Evolutionary conservation across 2,888 invertebrate genomes (phyloP).

Genomic region (Temnothorax ravouxi): DNA sequence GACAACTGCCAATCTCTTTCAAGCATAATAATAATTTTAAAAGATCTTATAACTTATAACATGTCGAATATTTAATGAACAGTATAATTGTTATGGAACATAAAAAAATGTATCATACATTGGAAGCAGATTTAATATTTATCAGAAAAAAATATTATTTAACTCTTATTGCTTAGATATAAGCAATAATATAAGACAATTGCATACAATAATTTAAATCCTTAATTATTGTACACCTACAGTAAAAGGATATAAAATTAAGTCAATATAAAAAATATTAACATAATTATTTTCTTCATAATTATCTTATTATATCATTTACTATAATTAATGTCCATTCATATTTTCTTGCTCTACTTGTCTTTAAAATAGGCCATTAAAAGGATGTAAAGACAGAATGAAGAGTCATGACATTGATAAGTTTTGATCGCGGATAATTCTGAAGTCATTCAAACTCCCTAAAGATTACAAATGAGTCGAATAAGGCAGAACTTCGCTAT

Average conservation of each 20-base stretch:
- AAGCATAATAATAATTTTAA: neutral
- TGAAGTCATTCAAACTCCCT: constrained; percentile 42
- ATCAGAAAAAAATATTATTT: neutral
- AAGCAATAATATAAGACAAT: neutral
- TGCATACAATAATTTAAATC: neutral
- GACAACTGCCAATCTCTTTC: neutral
- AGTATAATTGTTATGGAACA: neutral
- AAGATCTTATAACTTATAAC: neutral
- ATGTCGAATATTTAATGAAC: neutral
- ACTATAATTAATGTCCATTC: neutral
- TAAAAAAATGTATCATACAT: neutral
- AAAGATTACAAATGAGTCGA: constrained; percentile 43
- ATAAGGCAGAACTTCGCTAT: constrained; percentile 58
- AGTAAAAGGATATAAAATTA: neutral
- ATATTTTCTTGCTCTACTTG: neutral
- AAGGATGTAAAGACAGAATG: neutral
- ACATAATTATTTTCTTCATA: neutral
- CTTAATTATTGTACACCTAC: neutral
- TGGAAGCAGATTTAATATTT: neutral
- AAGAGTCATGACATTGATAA: constrained; percentile 40
- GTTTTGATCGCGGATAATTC: constrained; percentile 40
- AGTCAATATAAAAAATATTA: neutral
- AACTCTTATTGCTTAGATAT: neutral
- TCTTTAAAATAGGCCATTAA: neutral
- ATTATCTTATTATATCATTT: neutral